A percentile compares a stretch with the other conserved stretches of the same genome.
Evolutionary conservation across 2,113 vertebrate genomes (phyloP).

Genomic region (Australoheros scitulus): DNA sequence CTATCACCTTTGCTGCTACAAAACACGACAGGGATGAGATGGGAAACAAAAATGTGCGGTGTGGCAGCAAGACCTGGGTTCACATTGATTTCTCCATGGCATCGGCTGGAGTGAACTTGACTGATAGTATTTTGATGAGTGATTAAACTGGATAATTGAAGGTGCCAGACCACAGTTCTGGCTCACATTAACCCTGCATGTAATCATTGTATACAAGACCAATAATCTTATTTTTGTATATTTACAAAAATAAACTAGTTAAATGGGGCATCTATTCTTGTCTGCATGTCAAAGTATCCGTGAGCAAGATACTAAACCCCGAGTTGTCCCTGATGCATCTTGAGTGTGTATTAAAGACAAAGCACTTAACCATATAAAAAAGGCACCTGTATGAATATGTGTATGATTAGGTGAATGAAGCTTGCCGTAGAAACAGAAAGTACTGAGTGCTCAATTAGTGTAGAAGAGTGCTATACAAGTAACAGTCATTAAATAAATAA

Average conservation of each 20-base stretch:
- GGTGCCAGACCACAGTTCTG: not conserved
- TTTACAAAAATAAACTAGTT: not conserved
- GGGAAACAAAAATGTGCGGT: not conserved
- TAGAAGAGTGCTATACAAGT: not conserved
- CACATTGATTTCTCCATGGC: not conserved
- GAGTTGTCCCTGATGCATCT: not conserved
- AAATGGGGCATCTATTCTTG: not conserved
- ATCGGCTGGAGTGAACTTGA: not conserved
- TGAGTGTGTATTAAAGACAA: not conserved
- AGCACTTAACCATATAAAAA: not conserved
- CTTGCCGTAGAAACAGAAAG: not conserved
- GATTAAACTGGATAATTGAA: too few species aligned
- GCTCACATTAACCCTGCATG: not conserved
- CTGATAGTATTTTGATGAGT: too few species aligned
- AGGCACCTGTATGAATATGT: not conserved
- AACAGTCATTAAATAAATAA: conserved; percentile 67
- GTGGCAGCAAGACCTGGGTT: not conserved
- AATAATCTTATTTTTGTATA: not conserved
- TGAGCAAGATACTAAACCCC: not conserved
- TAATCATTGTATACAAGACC: not conserved
- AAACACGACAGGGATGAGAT: not conserved
- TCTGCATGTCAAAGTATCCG: not conserved
- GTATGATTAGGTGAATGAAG: not conserved
- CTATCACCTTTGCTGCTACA: not conserved
- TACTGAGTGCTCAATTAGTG: too few species aligned